Evolutionary conservation across 2,797 vertebrate species (phyloP).

Genomic region (Bradypus variegatus): DNA sequence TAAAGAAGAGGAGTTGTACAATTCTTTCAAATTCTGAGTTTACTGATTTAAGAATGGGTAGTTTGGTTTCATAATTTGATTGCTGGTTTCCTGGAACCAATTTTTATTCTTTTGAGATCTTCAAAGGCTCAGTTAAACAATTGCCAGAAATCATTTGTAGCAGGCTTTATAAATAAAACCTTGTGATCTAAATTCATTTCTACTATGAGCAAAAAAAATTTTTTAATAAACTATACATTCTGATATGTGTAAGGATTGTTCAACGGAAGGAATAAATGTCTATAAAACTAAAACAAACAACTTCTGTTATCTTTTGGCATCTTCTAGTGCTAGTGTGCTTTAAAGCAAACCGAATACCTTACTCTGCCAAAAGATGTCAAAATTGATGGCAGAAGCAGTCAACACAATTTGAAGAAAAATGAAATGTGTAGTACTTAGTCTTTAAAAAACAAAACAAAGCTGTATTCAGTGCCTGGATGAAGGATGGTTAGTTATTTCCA

Average conservation of each 20-base stretch:
- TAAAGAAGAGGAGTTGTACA: not conserved
- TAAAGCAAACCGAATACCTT: not conserved
- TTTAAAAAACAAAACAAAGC: not conserved
- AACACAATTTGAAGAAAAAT: not conserved
- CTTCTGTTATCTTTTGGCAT: conserved; percentile 44
- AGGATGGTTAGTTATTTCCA: not conserved
- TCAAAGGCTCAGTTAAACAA: not conserved
- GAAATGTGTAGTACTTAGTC: not conserved
- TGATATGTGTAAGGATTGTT: conserved; percentile 45
- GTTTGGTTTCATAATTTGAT: not conserved
- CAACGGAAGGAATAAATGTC: conserved; percentile 54
- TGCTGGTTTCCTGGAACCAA: not conserved
- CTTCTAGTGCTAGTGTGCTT: not conserved
- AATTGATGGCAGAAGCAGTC: not conserved
- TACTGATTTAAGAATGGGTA: not conserved
- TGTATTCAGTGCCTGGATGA: no score
- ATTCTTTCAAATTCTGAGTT: not conserved
- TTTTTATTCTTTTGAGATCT: not conserved
- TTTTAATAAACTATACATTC: not conserved
- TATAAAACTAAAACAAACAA: conserved; percentile 41
- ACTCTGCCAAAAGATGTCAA: not conserved
- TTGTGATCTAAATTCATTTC: conserved; percentile 4
- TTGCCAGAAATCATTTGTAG: not conserved
- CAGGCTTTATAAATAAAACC: not conserved
- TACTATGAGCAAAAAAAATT: not conserved